phyloP scores from a whole-genome alignment of 2,888 invertebrate genomes.

The Philereme transversata region DNA sequence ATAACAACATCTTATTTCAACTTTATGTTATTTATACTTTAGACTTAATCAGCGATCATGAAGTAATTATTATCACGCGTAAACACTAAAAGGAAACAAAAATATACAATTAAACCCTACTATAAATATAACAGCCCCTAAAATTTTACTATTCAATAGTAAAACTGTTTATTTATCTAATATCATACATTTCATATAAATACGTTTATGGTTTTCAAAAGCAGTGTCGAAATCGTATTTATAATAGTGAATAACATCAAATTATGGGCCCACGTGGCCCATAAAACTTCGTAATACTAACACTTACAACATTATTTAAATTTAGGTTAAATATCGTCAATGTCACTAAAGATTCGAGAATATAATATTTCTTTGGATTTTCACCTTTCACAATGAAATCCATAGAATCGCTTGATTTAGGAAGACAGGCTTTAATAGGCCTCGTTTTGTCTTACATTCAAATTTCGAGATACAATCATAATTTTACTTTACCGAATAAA shows the following conservation, averaged over 20 bases:
- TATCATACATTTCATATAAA: conserved; percentile 64
- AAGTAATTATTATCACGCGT: conserved; percentile 38
- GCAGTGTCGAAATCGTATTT: conserved; percentile 70
- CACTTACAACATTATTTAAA: conserved; percentile 45
- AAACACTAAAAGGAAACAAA: conserved; percentile 64
- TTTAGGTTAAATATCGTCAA: conserved; percentile 42
- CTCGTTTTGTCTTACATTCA: conserved; percentile 21
- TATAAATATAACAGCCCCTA: conserved; percentile 82
- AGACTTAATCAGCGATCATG: conserved; percentile 11
- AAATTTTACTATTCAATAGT: conserved; percentile 80
- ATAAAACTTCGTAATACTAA: conserved; percentile 40
- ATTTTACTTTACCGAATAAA: not conserved
- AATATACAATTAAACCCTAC: conserved; percentile 73
- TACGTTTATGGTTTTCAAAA: conserved; percentile 68
- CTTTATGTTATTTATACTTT: not conserved
- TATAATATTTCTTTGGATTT: conserved; percentile 33
- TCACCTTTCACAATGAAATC: conserved; percentile 7
- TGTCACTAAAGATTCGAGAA: conserved; percentile 57
- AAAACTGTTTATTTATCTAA: conserved; percentile 67
- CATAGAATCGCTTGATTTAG: conserved; percentile 25
- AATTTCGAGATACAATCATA: conserved; percentile 13
- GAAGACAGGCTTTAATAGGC: conserved; percentile 37
- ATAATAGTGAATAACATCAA: conserved; percentile 46
- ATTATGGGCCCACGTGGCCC: conserved; percentile 35
- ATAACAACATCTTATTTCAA: not conserved